These are phyloP conservation scores for Zootermopsis nevadensis DNA, from an alignment of 2,888 invertebrate species.

Conservation along the genomic window DNA sequence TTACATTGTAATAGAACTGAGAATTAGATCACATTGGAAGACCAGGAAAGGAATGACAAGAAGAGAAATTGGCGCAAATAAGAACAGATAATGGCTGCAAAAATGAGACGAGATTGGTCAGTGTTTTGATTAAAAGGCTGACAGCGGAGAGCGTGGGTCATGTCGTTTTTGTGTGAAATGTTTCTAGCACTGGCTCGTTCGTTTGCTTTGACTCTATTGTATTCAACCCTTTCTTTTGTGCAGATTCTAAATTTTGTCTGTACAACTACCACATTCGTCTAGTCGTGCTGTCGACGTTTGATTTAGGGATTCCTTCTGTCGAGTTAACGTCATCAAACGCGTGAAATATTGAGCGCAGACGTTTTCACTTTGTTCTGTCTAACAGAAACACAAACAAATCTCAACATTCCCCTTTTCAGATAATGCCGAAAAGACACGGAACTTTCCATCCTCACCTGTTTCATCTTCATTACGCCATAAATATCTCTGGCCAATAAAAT, in stretches of 20 bases:
- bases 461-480: neutral
- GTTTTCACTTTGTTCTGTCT: slow-evolving; percentile 1
- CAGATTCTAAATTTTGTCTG: neutral
- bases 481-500: neutral
- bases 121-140: neutral
- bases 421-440: neutral
- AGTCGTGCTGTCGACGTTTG: neutral
- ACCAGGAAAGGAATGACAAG: neutral
- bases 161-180: neutral
- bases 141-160: neutral
- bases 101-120: neutral
- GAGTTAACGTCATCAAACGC: slow-evolving; percentile 2
- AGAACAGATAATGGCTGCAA: neutral
- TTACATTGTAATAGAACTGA: neutral
- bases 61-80: neutral
- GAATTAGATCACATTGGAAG: neutral
- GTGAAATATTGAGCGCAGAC: slow-evolving; percentile 10
- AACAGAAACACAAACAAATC: neutral
- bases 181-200: neutral
- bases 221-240: neutral
- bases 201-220: too few species aligned
- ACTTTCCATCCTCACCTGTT: neutral
- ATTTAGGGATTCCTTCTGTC: slow-evolving; percentile 4
- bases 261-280: neutral
- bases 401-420: neutral